A percentile compares a stretch with the other conserved stretches of the same genome.
These are phyloP conservation scores for Peucedramus taeniatus DNA, from an alignment of 2,113 vertebrate genomes.

Conservation along the genomic window DNA sequence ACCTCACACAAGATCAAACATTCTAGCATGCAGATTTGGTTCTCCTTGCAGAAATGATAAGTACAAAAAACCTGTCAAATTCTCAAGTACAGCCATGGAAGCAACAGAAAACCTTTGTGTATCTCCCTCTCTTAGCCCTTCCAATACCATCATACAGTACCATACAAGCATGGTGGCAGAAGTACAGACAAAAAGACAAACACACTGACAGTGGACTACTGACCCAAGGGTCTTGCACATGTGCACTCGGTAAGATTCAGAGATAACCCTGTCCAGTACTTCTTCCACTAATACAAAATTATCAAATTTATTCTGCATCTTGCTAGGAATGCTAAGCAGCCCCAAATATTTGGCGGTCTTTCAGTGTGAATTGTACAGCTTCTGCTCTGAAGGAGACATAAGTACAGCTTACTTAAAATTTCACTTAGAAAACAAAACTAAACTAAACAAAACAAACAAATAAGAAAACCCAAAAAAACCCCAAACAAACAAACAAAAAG, in stretches of 20 bases:
- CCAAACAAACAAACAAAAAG: neutral
- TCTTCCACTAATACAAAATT: neutral
- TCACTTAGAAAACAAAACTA: neutral
- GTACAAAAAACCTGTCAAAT: neutral
- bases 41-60: neutral
- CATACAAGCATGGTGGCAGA: neutral
- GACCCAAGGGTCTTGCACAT: neutral
- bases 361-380: neutral
- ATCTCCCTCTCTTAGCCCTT: neutral
- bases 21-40: neutral
- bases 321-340: neutral
- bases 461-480: neutral
- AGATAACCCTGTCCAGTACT: neutral
- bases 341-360: neutral
- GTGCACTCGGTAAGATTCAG: neutral
- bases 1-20: neutral
- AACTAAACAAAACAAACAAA: neutral
- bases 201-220: neutral
- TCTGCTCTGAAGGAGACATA: fast-evolving
- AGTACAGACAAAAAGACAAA: neutral
- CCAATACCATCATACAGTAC: neutral
- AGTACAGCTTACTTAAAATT: neutral
- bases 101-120: neutral
- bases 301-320: neutral
- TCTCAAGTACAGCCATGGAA: neutral